Conservation (phyloP, 2,888 invertebrate genomes). For the Polia nebulosa region DNA sequence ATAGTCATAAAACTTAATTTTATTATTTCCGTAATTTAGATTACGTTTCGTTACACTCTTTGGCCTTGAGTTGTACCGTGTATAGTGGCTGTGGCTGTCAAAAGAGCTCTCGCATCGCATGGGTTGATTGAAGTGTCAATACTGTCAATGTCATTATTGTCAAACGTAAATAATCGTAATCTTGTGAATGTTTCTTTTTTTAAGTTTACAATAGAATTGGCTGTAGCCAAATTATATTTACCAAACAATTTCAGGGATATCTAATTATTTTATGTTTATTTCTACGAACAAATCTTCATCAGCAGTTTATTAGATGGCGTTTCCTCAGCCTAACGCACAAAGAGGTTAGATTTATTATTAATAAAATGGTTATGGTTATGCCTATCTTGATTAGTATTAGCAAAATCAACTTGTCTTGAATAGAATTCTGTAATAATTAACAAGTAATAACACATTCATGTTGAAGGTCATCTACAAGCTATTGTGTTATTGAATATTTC, state of each 20-base stretch:
- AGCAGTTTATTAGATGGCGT: slow-evolving; percentile 92
- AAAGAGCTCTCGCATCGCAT: not conserved
- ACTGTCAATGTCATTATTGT: slow-evolving; percentile 42
- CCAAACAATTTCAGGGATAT: not conserved
- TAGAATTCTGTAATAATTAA: not conserved
- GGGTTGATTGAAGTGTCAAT: slow-evolving; percentile 5
- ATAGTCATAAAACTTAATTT: not conserved
- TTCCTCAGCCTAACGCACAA: slow-evolving; percentile 95
- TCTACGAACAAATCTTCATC: slow-evolving; percentile 6
- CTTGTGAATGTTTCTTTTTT: slow-evolving; percentile 19
- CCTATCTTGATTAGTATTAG: not conserved
- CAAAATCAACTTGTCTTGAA: not conserved
- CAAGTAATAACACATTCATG: not conserved
- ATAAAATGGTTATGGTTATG: not conserved
- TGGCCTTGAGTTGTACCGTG: not conserved
- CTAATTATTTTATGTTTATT: slow-evolving; percentile 39
- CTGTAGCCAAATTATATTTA: not conserved
- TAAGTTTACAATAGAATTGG: not conserved
- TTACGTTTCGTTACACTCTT: slow-evolving; percentile 31
- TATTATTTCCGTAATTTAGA: not conserved
- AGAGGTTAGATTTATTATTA: slow-evolving; percentile 91
- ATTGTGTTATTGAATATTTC: not conserved
- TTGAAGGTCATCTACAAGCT: not conserved
- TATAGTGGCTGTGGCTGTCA: not conserved
- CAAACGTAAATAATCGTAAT: slow-evolving; percentile 23